Base-by-base conservation (phyloP, 37 sponge, comb jelly and placozoan genomes). In the Aplysina aerophoba region DNA sequence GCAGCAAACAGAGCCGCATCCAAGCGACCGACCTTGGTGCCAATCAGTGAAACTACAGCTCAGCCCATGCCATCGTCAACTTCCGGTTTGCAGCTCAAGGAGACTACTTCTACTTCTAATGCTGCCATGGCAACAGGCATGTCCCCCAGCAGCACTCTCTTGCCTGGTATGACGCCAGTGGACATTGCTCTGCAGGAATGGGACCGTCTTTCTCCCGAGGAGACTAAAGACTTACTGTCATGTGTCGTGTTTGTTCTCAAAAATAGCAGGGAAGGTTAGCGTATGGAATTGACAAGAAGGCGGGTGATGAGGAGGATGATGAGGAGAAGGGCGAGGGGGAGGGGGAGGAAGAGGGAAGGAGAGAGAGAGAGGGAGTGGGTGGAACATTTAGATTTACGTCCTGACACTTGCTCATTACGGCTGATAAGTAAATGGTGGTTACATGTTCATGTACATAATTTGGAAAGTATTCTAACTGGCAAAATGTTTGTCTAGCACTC, bases 181-280 rank as follows among this genome's bases (percentile, higher is more conserved):
- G 78, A 75, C 20, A 1, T 24, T 21, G 78, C 78, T 41, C 33
- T 75, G 6, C 78, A 84, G 55, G 94, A 93, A 4, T 57, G 81
- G 82, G 81, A 84, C 84, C 67, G 75, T 28, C 57, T 97, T 37
- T 81, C 66, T 17, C 79, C 53, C 55, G 88, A 92, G 54, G 90
- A 90, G 67, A 89, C 95, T 6, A 85, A 89, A 31, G 90, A 93
- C 58, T 80, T 97, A 11, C 89, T 97, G 15, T 55, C 88, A 17
- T 92, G 93, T 50, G 80, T 91, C 16, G 55, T 97, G 31, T 97
- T 95, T 93, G 91, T 94, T n/a, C 81, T 97, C 66, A 97, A 97
- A 59, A 89, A 94, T 79, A 66, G 92, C 24, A 91, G 93, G 28
- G 35, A 77, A 34, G 69, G 93, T 93, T 37, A 50, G 84, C 20